Percentiles rank a stretch among this genome's conserved stretches.
phyloP scores from a whole-genome alignment of 2,888 invertebrate genomes.

The Machimus rusticus region DNA sequence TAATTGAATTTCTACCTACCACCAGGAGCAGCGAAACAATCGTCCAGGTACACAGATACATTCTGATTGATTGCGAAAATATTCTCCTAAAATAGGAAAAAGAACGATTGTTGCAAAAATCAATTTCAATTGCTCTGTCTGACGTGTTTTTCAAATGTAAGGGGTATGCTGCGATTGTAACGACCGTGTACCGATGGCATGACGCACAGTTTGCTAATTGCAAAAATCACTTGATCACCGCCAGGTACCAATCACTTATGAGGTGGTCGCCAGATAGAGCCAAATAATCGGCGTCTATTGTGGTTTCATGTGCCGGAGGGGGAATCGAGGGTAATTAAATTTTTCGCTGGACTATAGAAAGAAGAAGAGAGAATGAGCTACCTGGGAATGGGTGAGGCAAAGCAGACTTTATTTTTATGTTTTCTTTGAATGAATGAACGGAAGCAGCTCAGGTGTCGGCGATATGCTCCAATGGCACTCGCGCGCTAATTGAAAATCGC shows the following conservation, averaged over 20 bases:
- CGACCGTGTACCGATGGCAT: background rate
- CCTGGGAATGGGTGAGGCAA: background rate
- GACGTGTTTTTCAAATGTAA: background rate
- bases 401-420: background rate
- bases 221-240: background rate
- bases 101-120: background rate
- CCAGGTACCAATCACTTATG: background rate
- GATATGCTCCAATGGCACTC: background rate
- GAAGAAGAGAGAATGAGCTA: background rate
- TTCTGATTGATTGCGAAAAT: background rate
- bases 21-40: background rate
- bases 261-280: background rate
- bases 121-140: background rate
- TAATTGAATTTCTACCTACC: background rate
- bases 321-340: background rate
- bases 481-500: background rate
- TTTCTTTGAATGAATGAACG: background rate
- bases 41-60: background rate
- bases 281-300: background rate
- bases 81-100: background rate
- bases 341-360: background rate
- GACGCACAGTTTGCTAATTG: background rate
- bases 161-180: background rate
- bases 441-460: background rate
- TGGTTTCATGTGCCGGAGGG: background rate